phyloP scores from a whole-genome alignment of 2,113 vertebrate species.

The Limnothrissa miodon region DNA sequence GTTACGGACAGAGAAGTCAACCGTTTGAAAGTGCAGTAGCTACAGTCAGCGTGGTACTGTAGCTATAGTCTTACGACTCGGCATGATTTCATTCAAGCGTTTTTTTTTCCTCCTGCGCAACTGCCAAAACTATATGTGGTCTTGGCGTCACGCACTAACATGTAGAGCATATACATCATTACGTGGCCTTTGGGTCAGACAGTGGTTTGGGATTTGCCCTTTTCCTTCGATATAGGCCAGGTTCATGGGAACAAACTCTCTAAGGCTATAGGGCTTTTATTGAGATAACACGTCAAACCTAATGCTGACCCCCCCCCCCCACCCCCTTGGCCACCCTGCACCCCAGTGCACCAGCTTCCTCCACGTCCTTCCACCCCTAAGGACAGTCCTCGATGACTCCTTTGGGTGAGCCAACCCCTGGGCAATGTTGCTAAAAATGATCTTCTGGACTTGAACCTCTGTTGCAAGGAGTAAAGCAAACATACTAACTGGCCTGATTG shows the following conservation, averaged over 20 bases:
- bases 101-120: not conserved
- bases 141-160: not conserved
- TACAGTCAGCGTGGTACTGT: not conserved
- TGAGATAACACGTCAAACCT: not conserved
- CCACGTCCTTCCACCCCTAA: not conserved
- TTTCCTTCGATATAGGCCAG: not conserved
- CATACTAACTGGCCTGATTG: not conserved
- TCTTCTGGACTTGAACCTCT: not conserved
- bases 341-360: not conserved
- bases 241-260: conserved; percentile 25
- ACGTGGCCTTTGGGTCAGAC: not conserved
- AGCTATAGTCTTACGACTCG: not conserved
- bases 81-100: not conserved
- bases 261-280: not conserved
- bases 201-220: not conserved
- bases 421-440: not conserved
- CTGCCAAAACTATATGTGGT: conserved; percentile 2
- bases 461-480: not conserved
- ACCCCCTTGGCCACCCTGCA: not conserved
- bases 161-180: not conserved
- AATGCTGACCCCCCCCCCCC: not conserved
- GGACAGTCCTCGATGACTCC: not conserved
- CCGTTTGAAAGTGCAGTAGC: not conserved
- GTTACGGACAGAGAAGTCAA: not conserved
- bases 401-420: not conserved